Percentiles rank a stretch among this genome's conserved stretches.
Evolutionary conservation across 1,140 invertebrate genomes (phyloP).

Genomic region (Drosophila sechellia): DNA sequence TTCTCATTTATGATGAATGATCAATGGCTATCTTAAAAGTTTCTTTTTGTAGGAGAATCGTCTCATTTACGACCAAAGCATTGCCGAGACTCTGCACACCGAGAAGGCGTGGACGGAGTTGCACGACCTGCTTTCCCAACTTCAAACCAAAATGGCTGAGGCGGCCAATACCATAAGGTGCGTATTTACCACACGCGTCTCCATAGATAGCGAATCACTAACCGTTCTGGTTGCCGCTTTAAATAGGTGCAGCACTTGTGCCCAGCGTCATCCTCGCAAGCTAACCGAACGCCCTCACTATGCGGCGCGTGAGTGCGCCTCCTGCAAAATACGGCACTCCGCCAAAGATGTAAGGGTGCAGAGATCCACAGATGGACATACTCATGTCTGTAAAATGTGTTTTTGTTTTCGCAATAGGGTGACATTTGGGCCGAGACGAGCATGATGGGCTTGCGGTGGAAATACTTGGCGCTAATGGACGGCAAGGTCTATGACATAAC

Average conservation of each 20-base stretch:
- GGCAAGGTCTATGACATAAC: constrained; percentile 97
- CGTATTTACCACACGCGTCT: background rate
- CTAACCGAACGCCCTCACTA: constrained; percentile 94
- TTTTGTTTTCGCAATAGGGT: constrained; percentile 86
- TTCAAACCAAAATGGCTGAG: constrained; percentile 97
- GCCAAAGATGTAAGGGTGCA: constrained; percentile 91
- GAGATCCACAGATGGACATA: background rate
- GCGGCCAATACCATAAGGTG: constrained; percentile 94
- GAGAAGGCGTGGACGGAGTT: constrained; percentile 94
- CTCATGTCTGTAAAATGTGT: background rate
- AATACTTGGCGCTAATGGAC: constrained; percentile 98
- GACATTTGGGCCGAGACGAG: constrained; percentile 98
- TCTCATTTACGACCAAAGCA: constrained; percentile 89
- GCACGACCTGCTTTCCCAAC: constrained; percentile 91
- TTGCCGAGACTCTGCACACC: constrained; percentile 90
- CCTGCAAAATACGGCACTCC: constrained; percentile 95
- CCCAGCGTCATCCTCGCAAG: constrained; percentile 93
- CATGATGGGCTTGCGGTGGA: constrained; percentile 94
- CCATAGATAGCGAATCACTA: background rate
- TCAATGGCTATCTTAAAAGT: background rate
- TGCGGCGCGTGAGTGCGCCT: constrained; percentile 94
- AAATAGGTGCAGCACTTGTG: constrained; percentile 93
- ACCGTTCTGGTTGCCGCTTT: background rate
- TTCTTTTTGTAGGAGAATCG: constrained; percentile 88
- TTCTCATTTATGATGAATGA: background rate